Evolutionary conservation across 92 coral and sea anemone species (phyloP).

Genomic region (Epizoanthus scotinus): DNA sequence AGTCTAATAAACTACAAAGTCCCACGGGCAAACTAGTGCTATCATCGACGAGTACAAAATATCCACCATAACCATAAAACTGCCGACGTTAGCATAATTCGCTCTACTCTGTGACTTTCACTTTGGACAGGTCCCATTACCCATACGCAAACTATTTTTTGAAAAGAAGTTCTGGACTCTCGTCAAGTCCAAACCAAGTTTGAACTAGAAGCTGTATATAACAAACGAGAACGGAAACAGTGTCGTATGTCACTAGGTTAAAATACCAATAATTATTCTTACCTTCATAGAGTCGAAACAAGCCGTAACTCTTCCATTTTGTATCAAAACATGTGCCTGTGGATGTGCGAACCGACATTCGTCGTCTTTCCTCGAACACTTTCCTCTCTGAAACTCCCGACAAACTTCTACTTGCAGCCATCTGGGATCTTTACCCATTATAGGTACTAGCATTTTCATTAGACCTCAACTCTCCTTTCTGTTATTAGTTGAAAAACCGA

Average conservation of each 20-base stretch:
- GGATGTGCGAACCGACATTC: conserved; percentile 99
- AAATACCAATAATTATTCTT: conserved; percentile 18
- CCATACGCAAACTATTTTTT: conserved; percentile 34
- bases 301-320: conserved; percentile 98
- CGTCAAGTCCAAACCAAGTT: conserved; percentile 10
- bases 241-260: background rate
- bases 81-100: conserved; percentile 6
- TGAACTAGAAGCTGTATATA: background rate
- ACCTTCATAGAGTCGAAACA: conserved; percentile 99
- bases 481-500: conserved; percentile 34
- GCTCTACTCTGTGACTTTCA: conserved; percentile 3
- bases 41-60: background rate
- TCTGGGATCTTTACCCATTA: conserved; percentile 98
- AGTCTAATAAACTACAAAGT: background rate
- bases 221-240: conserved; percentile 48
- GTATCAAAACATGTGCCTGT: conserved; percentile 91
- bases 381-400: conserved; percentile 99
- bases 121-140: conserved; percentile 34
- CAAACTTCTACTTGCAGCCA: conserved; percentile 99
- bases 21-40: background rate
- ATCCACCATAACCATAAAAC: background rate
- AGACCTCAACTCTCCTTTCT: conserved; percentile 43
- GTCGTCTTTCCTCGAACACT: conserved; percentile 91
- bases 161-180: conserved; percentile 28
- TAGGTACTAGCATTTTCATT: conserved; percentile 87